These are phyloP conservation scores for Polyploca ridens DNA, from an alignment of 2,888 invertebrate species.

Conservation along the genomic window DNA sequence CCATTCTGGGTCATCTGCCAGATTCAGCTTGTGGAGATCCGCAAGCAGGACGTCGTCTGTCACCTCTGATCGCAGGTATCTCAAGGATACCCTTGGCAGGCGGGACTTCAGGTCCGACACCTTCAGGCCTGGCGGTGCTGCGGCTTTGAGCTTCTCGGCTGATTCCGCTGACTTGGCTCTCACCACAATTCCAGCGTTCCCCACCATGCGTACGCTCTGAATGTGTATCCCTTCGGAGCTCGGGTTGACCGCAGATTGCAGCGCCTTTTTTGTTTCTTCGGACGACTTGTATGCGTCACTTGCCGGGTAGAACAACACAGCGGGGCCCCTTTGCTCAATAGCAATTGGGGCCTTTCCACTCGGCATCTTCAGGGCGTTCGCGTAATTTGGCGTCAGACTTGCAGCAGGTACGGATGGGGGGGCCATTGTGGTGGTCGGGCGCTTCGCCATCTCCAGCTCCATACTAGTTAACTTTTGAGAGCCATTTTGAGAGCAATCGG, in stretches of 20 bases:
- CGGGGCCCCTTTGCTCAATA: background rate
- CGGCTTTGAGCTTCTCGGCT: slow-evolving; percentile 13
- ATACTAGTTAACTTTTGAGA: background rate
- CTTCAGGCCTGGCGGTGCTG: slow-evolving; percentile 14
- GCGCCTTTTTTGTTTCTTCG: slow-evolving; percentile 7
- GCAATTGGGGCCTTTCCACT: background rate
- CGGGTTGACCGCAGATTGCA: slow-evolving; percentile 17
- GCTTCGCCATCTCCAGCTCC: background rate
- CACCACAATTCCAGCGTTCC: slow-evolving; percentile 15
- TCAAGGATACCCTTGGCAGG: slow-evolving; percentile 9
- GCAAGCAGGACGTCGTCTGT: fast-evolving
- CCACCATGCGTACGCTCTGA: slow-evolving; percentile 11
- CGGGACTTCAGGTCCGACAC: slow-evolving; percentile 14
- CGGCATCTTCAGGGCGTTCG: too few relatives aligned
- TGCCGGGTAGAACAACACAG: slow-evolving; percentile 11
- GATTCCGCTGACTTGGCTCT: slow-evolving; percentile 15
- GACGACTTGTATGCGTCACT: slow-evolving; percentile 10
- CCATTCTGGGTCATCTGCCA: background rate
- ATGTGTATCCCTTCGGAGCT: background rate
- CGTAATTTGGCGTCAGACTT: too few relatives aligned
- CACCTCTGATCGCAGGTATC: fast-evolving
- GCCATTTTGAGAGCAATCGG: too few relatives aligned
- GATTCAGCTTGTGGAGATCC: slow-evolving; percentile 18
- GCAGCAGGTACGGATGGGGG: too few relatives aligned
- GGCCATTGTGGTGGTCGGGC: background rate